phyloP scores from a whole-genome alignment of 1,140 invertebrate genomes.

The Panagrolaimus sp. region DNA sequence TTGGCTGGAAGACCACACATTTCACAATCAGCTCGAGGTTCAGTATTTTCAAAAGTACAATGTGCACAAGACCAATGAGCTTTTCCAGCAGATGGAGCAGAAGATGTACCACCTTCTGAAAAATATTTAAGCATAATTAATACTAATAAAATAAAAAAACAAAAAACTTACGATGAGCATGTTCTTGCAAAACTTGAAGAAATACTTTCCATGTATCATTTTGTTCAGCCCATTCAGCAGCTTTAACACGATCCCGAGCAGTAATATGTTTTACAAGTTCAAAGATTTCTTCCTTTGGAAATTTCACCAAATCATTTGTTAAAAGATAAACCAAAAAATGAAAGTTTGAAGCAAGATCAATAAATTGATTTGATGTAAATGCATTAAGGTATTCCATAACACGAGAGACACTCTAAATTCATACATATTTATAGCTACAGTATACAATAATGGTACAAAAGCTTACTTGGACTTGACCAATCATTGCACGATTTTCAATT shows the following conservation, averaged over 20 bases:
- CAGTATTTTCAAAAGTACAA: constrained; percentile 51
- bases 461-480: constrained; percentile 41
- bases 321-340: constrained; percentile 53
- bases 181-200: constrained; percentile 20
- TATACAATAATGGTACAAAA: no score
- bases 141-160: neutral
- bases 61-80: constrained; percentile 45
- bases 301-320: constrained; percentile 49
- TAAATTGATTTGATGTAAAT: constrained; percentile 45
- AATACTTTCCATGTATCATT: constrained; percentile 48
- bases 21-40: constrained; percentile 36
- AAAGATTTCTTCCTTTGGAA: constrained; percentile 39
- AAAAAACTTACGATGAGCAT: constrained; percentile 13
- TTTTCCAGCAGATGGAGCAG: neutral
- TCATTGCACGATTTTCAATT: constrained; percentile 48
- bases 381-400: constrained; percentile 35
- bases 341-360: constrained; percentile 51
- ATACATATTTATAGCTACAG: no score
- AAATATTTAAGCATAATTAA: constrained; percentile 17
- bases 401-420: constrained; percentile 1
- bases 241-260: constrained; percentile 30
- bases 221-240: constrained; percentile 42
- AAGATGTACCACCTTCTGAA: neutral
- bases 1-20: constrained; percentile 46
- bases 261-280: constrained; percentile 29